Conservation (phyloP, 2,888 invertebrate species). For the Drosophila pseudotalamancana region DNA sequence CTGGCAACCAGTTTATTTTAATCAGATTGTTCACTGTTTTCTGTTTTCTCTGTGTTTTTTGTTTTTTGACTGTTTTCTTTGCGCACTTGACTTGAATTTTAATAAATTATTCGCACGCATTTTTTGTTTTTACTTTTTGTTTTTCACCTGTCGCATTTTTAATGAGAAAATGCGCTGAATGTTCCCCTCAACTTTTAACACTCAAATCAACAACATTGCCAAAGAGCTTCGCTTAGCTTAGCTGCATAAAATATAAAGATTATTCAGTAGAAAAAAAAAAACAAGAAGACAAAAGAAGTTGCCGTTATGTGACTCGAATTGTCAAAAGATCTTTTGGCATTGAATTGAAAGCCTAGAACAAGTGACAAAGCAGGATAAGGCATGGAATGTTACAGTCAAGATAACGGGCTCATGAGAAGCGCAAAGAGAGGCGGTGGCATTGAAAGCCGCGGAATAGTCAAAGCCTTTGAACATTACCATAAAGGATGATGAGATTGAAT, state of each 20-base stretch:
- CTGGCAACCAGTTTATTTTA: slow-evolving; percentile 34
- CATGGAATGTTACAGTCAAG: neutral
- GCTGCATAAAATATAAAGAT: slow-evolving; percentile 75
- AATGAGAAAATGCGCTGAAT: slow-evolving; percentile 60
- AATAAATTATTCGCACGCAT: slow-evolving; percentile 66
- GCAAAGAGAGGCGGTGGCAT: neutral
- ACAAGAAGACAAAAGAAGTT: slow-evolving; percentile 52
- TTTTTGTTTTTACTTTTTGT: slow-evolving; percentile 34
- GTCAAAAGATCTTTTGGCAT: slow-evolving; percentile 31
- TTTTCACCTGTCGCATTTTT: slow-evolving; percentile 57
- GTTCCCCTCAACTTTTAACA: slow-evolving; percentile 63
- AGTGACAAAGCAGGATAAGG: slow-evolving; percentile 7
- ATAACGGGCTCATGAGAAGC: neutral
- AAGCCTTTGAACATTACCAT: too few species aligned
- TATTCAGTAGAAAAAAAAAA: slow-evolving; percentile 17
- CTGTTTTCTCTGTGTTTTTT: slow-evolving; percentile 26
- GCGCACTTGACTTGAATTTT: slow-evolving; percentile 55
- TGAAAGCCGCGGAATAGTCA: too few species aligned
- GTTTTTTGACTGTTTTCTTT: slow-evolving; percentile 9
- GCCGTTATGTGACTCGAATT: slow-evolving; percentile 51
- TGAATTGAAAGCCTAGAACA: slow-evolving; percentile 8
- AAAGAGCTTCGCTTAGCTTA: slow-evolving; percentile 71
- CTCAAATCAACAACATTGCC: slow-evolving; percentile 9
- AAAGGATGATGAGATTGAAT: too few species aligned
- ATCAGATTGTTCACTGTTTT: slow-evolving; percentile 44